phyloP scores from a whole-genome alignment of 2,797 vertebrate genomes.

The Lagodon rhomboides region DNA sequence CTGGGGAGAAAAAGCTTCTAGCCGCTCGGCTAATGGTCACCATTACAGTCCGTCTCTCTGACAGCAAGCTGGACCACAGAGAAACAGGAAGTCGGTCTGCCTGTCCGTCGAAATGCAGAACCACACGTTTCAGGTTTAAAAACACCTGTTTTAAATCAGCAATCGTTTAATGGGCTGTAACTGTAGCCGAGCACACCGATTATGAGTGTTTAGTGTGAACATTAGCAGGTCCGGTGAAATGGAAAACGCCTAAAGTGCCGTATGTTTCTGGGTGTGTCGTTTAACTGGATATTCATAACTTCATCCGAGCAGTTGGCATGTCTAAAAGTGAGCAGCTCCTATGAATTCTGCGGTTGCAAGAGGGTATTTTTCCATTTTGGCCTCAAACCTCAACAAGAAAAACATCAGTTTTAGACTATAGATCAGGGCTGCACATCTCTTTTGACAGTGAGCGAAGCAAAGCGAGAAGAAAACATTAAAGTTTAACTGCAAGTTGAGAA shows the following conservation, averaged over 20 bases:
- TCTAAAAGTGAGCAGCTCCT: neutral
- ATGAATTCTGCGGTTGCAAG: neutral
- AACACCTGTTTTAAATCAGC: slow-evolving; percentile 42
- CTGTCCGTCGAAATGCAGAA: slow-evolving; percentile 21
- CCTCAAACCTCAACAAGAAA: neutral
- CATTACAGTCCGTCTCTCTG: slow-evolving; percentile 29
- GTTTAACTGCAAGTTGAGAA: neutral
- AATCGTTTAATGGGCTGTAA: slow-evolving; percentile 24
- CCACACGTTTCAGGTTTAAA: slow-evolving; percentile 24
- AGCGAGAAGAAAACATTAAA: too few relatives aligned
- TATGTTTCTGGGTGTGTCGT: slow-evolving; percentile 27
- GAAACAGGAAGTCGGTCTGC: slow-evolving; percentile 46
- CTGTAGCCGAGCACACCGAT: slow-evolving; percentile 16
- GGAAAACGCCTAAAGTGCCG: slow-evolving; percentile 4
- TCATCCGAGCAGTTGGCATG: neutral
- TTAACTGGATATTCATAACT: slow-evolving; percentile 6
- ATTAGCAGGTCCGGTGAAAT: slow-evolving; percentile 15
- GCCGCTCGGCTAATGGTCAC: slow-evolving; percentile 49
- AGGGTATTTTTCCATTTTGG: slow-evolving; percentile 12
- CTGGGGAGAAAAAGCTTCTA: slow-evolving; percentile 41
- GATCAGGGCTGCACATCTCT: neutral
- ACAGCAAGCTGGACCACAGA: slow-evolving; percentile 6
- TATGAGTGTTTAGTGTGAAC: slow-evolving; percentile 21
- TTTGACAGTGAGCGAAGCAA: neutral
- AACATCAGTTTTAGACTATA: neutral